These are phyloP conservation scores for Rapana venosa DNA, from an alignment of 2,888 invertebrate genomes.

Conservation along the genomic window DNA sequence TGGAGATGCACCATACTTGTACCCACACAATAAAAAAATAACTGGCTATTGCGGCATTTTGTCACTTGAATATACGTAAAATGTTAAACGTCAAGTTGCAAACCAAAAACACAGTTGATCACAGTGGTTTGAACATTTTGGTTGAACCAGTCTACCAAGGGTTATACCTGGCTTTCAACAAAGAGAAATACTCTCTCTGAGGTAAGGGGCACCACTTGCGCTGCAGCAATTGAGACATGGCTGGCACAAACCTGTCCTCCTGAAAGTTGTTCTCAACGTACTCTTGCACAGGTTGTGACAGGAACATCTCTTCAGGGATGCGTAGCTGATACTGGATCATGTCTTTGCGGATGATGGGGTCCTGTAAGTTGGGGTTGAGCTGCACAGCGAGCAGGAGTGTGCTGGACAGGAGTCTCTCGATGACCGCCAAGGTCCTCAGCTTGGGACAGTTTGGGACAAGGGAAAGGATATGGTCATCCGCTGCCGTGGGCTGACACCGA, in stretches of 20 bases:
- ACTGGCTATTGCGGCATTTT: too few relatives aligned
- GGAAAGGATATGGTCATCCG: constrained; percentile 50
- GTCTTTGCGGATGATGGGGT: constrained; percentile 53
- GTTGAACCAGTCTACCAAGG: background rate
- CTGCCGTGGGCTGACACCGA: background rate
- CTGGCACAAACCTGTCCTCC: constrained; percentile 40
- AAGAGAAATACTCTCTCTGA: constrained; percentile 39
- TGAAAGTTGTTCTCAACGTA: constrained; percentile 30
- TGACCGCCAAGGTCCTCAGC: constrained; percentile 54
- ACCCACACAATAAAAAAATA: too few relatives aligned
- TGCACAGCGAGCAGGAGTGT: constrained; percentile 53
- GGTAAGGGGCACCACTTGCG: constrained; percentile 43
- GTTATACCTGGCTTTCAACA: constrained; percentile 15
- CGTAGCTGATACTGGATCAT: constrained; percentile 52
- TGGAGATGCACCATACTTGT: too few relatives aligned
- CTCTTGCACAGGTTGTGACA: constrained; percentile 4
- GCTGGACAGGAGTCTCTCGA: constrained; percentile 55
- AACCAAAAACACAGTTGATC: background rate
- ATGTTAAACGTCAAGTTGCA: background rate
- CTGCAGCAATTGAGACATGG: constrained; percentile 47
- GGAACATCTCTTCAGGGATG: constrained; percentile 32
- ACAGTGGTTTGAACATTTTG: too few relatives aligned
- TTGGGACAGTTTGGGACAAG: constrained; percentile 53
- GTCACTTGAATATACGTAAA: too few relatives aligned
- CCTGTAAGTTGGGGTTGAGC: constrained; percentile 50